A percentile compares a stretch with the other conserved stretches of the same genome.
These are phyloP conservation scores for Danio tinwini DNA, from an alignment of 2,797 vertebrate species.

Conservation along the genomic window DNA sequence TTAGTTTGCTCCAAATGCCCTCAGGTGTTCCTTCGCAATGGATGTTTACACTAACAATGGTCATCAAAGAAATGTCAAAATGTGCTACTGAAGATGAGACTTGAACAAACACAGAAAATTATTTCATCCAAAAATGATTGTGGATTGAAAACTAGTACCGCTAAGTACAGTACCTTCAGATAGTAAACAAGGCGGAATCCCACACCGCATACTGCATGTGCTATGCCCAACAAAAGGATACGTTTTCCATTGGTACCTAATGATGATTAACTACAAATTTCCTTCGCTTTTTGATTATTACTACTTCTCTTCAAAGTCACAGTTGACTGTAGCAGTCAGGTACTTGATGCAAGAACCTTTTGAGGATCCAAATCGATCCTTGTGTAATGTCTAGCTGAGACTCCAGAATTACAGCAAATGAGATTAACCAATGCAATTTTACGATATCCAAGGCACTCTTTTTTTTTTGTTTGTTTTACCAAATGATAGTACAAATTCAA, in stretches of 20 bases:
- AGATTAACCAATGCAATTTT: constrained; percentile 88
- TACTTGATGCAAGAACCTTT: constrained; percentile 87
- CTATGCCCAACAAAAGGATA: constrained; percentile 78
- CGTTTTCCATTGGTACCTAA: constrained; percentile 82
- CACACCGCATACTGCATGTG: constrained; percentile 81
- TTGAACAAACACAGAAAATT: constrained; percentile 49
- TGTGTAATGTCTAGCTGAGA: constrained; percentile 80
- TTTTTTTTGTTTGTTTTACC: constrained; percentile 79
- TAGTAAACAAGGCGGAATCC: constrained; percentile 76
- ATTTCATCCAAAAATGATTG: constrained; percentile 68
- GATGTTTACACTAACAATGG: constrained; percentile 43
- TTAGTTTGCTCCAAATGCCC: constrained; percentile 53
- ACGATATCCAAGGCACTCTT: constrained; percentile 98
- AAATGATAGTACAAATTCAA: constrained; percentile 90
- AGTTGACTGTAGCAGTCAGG: constrained; percentile 79
- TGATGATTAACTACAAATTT: constrained; percentile 89
- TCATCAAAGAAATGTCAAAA: constrained; percentile 65
- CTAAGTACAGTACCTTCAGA: constrained; percentile 74
- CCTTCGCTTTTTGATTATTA: constrained; percentile 74
- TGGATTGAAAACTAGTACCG: constrained; percentile 76
- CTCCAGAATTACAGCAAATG: constrained; percentile 87
- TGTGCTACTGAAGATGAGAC: constrained; percentile 74
- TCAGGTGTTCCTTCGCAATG: constrained; percentile 50
- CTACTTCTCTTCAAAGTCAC: constrained; percentile 77
- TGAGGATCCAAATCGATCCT: constrained; percentile 76